These are phyloP conservation scores for Chiloscyllium plagiosum DNA, from an alignment of 2,113 vertebrate genomes.

Conservation along the genomic window DNA sequence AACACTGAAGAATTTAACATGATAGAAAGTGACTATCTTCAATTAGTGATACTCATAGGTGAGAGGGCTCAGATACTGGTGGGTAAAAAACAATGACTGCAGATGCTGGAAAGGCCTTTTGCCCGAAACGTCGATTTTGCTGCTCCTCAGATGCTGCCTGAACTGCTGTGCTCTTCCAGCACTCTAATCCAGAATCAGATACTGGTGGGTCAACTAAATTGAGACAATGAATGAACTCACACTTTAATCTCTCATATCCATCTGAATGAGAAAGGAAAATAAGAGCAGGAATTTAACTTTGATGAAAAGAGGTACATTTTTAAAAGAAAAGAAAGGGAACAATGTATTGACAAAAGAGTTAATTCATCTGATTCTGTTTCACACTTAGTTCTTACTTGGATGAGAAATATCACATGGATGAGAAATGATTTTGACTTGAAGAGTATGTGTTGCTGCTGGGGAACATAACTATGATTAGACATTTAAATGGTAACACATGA, in stretches of 20 bases:
- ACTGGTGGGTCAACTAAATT: not conserved
- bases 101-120: too few species aligned
- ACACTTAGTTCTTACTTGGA: not conserved
- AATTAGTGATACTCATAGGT: not conserved
- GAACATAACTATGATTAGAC: slow-evolving; percentile 14
- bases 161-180: too few species aligned
- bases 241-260: not conserved
- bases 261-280: not conserved
- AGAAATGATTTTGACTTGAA: slow-evolving; percentile 13
- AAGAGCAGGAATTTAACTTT: slow-evolving; percentile 4
- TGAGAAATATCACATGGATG: not conserved
- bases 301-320: not conserved
- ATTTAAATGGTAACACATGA: slow-evolving; percentile 3
- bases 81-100: too few species aligned
- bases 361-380: not conserved
- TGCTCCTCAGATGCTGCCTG: too few species aligned
- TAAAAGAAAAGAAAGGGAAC: not conserved
- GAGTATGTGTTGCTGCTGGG: not conserved
- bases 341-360: not conserved
- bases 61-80: too few species aligned
- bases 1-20: not conserved
- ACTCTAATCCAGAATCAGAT: too few species aligned
- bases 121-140: too few species aligned
- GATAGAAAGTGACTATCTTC: not conserved
- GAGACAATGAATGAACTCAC: not conserved